Base-by-base conservation (phyloP, 2,888 invertebrate genomes). In the Dasysyrphus albostriatus region DNA sequence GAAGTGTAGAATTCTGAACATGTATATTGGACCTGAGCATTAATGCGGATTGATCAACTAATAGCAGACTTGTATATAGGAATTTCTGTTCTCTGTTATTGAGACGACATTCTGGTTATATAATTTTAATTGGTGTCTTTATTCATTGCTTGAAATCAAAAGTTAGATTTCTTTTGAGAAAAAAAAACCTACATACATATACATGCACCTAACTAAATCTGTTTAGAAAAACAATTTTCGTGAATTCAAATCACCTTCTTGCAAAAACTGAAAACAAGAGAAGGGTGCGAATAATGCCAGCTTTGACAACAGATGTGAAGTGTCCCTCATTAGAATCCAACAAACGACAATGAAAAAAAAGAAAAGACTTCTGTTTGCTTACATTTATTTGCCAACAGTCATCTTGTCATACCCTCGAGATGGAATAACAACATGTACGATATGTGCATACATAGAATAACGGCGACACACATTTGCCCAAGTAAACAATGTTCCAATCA, bases 301-400 rank as follows among this genome's bases (percentile, higher is more conserved):
- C 77, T 69, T 70, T 51, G 37, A 63, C 82, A 85, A 85, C 85
- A 85, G 85, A 85, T 85, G 85, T 85, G 74, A 74, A 85, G 85
- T 85, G 58, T 82, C 77, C 82, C 82, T 85, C 73, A 85, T 82
- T 78, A 74, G 76, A 84, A 67, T 39, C 29, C 16, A 63, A 78
- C 63, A 63, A 54, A 59, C 42, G 42, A 67, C 67, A 73, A 67
- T 14, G 29, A 70, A 39, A n/a, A 59, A 70, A 39, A n/a, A 59
- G 1, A n/a, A 67, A 69, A 39, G 6, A 42, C 34, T 7, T 59
- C 42, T 24, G 14, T 24, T 61, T 61, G 42, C 14, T 24, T 61
- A 42, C 39, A 49, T 42, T 59, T 75, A 83, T 78, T 75, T 81
- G 61, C 76, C 37, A 81, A 76, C 76, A 81, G 67, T 76, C 81